Evolutionary conservation across 2,888 invertebrate species (phyloP).

Genomic region (Acanthosepion esculentum): DNA sequence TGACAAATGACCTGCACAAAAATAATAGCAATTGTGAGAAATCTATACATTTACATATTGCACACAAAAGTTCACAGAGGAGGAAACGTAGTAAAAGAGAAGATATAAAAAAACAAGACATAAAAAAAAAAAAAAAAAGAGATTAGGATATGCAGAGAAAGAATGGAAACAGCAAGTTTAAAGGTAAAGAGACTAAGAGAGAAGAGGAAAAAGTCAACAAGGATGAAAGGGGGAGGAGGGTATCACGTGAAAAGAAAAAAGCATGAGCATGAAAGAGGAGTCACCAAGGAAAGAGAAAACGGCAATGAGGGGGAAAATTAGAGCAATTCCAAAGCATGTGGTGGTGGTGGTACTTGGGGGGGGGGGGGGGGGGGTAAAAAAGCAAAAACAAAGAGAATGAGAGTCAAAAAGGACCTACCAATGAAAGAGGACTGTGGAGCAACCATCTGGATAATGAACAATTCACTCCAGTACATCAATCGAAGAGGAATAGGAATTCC

Average conservation of each 20-base stretch:
- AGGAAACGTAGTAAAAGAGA: not conserved
- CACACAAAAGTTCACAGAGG: not conserved
- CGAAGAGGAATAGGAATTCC: conserved; percentile 77
- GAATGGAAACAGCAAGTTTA: no score
- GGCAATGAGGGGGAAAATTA: not conserved
- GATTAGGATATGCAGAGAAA: no score
- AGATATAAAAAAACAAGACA: not conserved
- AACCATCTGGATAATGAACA: conserved; percentile 79
- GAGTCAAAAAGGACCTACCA: conserved; percentile 57
- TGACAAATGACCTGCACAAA: conserved; percentile 79
- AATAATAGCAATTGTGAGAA: conserved; percentile 35
- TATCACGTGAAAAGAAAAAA: no score
- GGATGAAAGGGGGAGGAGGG: no score
- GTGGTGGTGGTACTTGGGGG: no score
- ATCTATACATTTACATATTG: not conserved
- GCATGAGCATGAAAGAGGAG: no score
- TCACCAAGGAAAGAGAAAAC: not conserved
- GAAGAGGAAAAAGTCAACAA: no score
- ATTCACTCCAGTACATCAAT: conserved; percentile 80
- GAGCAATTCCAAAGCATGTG: no score
- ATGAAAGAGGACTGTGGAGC: conserved; percentile 80
- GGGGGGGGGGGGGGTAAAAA: no score
- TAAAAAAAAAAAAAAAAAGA: no score
- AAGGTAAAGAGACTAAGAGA: no score
- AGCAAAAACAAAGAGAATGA: no score